Percentiles rank a stretch among this genome's conserved stretches.
Evolutionary conservation across 1,140 invertebrate species (phyloP).

Genomic region (Ctenoplectra terminalis): DNA sequence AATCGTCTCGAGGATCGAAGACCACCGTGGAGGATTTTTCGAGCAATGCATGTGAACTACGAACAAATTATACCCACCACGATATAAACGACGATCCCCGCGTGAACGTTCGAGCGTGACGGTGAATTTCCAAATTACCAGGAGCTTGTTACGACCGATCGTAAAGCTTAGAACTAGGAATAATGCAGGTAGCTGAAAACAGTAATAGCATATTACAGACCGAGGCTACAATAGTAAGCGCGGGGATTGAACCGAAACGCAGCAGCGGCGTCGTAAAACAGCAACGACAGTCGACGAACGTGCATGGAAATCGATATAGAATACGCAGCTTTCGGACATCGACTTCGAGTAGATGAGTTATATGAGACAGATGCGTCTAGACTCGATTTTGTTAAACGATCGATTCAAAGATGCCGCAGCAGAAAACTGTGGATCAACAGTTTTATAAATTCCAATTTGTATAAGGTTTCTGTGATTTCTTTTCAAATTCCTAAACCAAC

Average conservation of each 20-base stretch:
- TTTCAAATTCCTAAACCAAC: neutral
- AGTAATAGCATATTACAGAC: conserved; percentile 50
- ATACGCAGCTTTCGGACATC: neutral
- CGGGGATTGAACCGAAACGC: neutral
- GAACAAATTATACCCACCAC: conserved; percentile 31
- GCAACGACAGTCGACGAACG: conserved; percentile 8
- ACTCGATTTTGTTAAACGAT: no score
- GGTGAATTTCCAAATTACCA: conserved; percentile 44
- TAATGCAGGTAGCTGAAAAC: conserved; percentile 39
- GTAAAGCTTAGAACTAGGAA: conserved; percentile 53
- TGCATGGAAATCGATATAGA: conserved; percentile 24
- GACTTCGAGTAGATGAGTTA: neutral
- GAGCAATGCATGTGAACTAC: neutral
- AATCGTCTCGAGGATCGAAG: neutral
- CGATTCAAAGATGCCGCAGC: no score
- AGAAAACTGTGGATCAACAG: neutral
- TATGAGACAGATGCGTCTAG: no score
- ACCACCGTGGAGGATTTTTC: conserved; percentile 27
- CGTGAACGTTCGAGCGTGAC: conserved; percentile 6
- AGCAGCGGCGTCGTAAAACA: conserved; percentile 27
- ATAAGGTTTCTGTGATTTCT: neutral
- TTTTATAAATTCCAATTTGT: conserved; percentile 28
- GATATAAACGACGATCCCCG: neutral
- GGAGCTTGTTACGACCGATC: conserved; percentile 52
- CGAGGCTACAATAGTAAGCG: neutral